Percentiles rank a stretch among this genome's conserved stretches.
Conservation (phyloP, 2,888 invertebrate species). For the Siphlonurus alternatus region DNA sequence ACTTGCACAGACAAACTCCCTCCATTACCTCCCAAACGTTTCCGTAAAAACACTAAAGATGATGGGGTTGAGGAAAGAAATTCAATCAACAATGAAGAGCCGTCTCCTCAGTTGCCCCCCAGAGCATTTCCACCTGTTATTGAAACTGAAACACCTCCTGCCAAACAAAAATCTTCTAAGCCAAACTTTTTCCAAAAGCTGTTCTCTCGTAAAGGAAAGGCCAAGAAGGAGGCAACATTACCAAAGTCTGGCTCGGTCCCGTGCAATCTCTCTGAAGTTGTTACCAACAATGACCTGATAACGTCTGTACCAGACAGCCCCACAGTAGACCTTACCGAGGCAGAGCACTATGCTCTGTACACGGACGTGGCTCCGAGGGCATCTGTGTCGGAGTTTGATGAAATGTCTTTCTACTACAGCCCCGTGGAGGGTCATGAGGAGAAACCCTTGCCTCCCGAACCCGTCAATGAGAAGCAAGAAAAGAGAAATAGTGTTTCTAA, state of each 20-base stretch:
- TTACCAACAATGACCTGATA: background rate
- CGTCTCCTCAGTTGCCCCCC: constrained; percentile 18
- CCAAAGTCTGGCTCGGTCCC: constrained; percentile 4
- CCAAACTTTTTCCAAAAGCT: constrained; percentile 17
- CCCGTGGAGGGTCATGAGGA: constrained; percentile 51
- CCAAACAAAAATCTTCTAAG: constrained; percentile 36
- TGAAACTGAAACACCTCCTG: constrained; percentile 7
- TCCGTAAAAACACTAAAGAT: constrained; percentile 16
- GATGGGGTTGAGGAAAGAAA: constrained; percentile 6
- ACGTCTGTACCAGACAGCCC: constrained; percentile 2
- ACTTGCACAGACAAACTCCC: constrained; percentile 43
- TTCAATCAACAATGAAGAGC: background rate
- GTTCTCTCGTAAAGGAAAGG: constrained; percentile 14
- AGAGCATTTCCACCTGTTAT: constrained; percentile 9
- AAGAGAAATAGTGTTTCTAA: constrained; percentile 1
- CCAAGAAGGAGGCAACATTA: constrained; percentile 7
- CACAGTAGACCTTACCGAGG: constrained; percentile 56
- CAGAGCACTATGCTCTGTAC: constrained; percentile 75
- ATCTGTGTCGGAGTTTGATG: constrained; percentile 75
- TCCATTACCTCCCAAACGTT: constrained; percentile 63
- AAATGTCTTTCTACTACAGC: constrained; percentile 71
- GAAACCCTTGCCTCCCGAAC: constrained; percentile 1
- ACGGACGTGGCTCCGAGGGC: constrained; percentile 75
- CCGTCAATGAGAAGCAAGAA: background rate
- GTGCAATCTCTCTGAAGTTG: background rate